These are phyloP conservation scores for Leptopterna dolabrata DNA, from an alignment of 2,888 invertebrate species.

Conservation along the genomic window DNA sequence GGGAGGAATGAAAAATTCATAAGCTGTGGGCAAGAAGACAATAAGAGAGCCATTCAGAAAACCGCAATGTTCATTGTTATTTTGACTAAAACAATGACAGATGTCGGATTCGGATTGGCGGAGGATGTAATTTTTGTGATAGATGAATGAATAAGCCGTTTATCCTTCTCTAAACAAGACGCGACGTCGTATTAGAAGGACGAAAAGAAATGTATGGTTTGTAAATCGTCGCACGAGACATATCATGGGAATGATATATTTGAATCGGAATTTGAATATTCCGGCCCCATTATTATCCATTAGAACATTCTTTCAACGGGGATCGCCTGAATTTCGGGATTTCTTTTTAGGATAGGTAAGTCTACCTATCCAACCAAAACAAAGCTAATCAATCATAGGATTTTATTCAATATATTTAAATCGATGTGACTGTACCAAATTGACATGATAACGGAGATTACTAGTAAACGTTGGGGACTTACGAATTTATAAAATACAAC, in stretches of 20 bases:
- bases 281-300: too few species aligned
- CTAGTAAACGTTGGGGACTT: too few species aligned
- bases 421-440: too few species aligned
- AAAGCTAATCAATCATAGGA: too few species aligned
- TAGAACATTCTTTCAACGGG: too few species aligned
- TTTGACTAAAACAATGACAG: not conserved
- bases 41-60: not conserved
- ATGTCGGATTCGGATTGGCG: not conserved
- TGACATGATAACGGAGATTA: too few species aligned
- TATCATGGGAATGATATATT: not conserved
- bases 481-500: too few species aligned
- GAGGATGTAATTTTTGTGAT: not conserved
- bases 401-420: too few species aligned
- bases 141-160: constrained; percentile 22
- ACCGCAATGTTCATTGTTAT: not conserved
- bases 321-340: too few species aligned
- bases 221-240: not conserved
- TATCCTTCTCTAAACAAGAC: constrained; percentile 1
- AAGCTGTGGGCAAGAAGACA: constrained; percentile 22
- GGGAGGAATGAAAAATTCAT: constrained; percentile 22
- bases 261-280: not conserved
- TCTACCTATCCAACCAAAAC: too few species aligned
- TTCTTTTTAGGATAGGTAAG: too few species aligned
- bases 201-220: not conserved
- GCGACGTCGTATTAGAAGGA: not conserved